Evolutionary conservation across 2,797 vertebrate species (phyloP).

Genomic region (Poecilia wingei): DNA sequence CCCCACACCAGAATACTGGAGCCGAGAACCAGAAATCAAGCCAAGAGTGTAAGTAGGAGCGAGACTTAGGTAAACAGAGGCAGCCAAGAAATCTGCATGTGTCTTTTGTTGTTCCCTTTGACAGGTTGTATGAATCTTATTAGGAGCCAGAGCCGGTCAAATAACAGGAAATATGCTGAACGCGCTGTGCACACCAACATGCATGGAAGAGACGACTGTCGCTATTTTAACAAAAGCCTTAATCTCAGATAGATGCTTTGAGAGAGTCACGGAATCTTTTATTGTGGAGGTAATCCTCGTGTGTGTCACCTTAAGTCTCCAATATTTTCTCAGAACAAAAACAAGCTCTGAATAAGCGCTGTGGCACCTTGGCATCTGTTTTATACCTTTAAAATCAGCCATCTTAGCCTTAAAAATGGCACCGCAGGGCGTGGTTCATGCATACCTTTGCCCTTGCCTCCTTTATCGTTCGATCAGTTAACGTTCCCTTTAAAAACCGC

Average conservation of each 20-base stretch:
- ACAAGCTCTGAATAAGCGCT: slow-evolving; percentile 41
- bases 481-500: slow-evolving; percentile 67
- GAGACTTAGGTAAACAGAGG: slow-evolving; percentile 51
- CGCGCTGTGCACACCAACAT: slow-evolving; percentile 5
- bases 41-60: slow-evolving; percentile 58
- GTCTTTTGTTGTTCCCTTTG: slow-evolving; percentile 58
- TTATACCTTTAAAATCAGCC: slow-evolving; percentile 44
- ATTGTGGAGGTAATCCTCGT: slow-evolving; percentile 54
- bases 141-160: slow-evolving; percentile 22
- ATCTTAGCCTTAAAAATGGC: slow-evolving; percentile 38
- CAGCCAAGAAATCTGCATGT: slow-evolving; percentile 57
- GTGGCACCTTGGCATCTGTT: slow-evolving; percentile 44
- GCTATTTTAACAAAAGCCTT: slow-evolving; percentile 18
- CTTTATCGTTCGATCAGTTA: slow-evolving; percentile 75
- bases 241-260: slow-evolving; percentile 42
- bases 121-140: slow-evolving; percentile 39
- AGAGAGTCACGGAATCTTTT: slow-evolving; percentile 34
- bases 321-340: slow-evolving; percentile 61
- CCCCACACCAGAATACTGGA: slow-evolving; percentile 58
- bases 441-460: slow-evolving; percentile 73
- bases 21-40: slow-evolving; percentile 45
- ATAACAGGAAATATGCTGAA: slow-evolving; percentile 52
- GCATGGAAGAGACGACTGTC: slow-evolving; percentile 38
- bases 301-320: slow-evolving; percentile 42
- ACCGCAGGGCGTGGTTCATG: slow-evolving; percentile 70